These are phyloP conservation scores for Oophaga sylvatica DNA, from an alignment of 2,797 vertebrate species.

Conservation along the genomic window DNA sequence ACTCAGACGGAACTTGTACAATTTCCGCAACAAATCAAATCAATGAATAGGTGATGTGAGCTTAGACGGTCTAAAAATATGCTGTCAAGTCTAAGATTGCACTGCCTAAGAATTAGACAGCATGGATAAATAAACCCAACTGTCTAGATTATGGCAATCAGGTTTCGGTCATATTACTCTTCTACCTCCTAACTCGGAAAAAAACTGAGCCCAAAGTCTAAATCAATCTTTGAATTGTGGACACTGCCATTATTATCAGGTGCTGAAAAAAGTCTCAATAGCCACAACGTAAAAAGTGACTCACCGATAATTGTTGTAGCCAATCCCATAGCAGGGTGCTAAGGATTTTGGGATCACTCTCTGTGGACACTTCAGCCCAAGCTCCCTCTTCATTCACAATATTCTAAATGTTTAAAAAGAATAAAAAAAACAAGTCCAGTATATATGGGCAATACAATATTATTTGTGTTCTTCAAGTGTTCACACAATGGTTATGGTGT, in stretches of 20 bases:
- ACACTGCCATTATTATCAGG: not conserved
- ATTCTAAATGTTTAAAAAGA: slow-evolving; percentile 7
- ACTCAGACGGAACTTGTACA: too few species aligned
- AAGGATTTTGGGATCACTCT: slow-evolving; percentile 77
- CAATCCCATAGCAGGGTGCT: slow-evolving; percentile 79
- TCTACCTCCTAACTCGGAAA: too few species aligned
- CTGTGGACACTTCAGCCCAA: slow-evolving; percentile 77
- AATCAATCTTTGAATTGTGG: not conserved
- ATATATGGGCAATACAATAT: not conserved
- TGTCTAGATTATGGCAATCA: too few species aligned
- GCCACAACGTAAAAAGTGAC: not conserved
- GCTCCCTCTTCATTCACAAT: slow-evolving; percentile 79
- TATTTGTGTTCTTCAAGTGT: not conserved
- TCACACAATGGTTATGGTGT: not conserved
- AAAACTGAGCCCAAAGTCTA: not conserved
- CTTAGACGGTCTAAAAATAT: too few species aligned
- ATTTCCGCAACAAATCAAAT: too few species aligned
- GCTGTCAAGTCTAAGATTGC: too few species aligned
- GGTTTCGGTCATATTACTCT: too few species aligned
- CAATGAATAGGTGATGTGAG: too few species aligned
- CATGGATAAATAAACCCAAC: too few species aligned
- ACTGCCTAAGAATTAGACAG: too few species aligned
- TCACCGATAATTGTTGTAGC: slow-evolving; percentile 80
- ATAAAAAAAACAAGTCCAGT: not conserved
- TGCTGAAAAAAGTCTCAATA: not conserved